Percentiles rank a stretch among this genome's conserved stretches.
phyloP scores from a whole-genome alignment of 2,888 invertebrate genomes.

The Netelia fuscicornis region DNA sequence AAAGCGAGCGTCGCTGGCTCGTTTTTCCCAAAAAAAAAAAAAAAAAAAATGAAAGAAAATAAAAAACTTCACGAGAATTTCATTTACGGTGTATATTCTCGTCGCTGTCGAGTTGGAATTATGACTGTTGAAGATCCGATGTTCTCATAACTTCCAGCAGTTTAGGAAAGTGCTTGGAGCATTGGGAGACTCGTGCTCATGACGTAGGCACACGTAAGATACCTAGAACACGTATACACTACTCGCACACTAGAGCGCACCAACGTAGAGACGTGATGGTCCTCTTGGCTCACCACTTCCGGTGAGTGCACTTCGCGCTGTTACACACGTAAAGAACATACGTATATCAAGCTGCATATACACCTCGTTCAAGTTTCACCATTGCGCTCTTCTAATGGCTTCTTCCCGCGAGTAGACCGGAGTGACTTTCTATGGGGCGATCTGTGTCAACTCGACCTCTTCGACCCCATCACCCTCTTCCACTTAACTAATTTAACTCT shows the following conservation, averaged over 20 bases:
- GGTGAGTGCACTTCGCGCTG: conserved; percentile 62
- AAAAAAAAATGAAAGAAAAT: background rate
- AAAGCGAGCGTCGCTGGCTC: background rate
- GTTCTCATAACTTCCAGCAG: background rate
- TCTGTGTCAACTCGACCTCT: background rate
- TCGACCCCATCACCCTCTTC: background rate
- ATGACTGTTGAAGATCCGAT: background rate
- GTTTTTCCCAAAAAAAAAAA: background rate
- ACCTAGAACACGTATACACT: background rate
- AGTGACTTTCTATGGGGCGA: background rate
- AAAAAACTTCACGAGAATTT: background rate
- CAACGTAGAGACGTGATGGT: conserved; percentile 36
- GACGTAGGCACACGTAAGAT: background rate
- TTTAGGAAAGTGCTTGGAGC: background rate
- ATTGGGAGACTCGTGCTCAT: background rate
- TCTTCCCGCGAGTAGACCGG: conserved; percentile 45
- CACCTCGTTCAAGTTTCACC: conserved; percentile 43
- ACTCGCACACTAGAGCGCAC: background rate
- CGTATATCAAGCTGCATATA: conserved; percentile 28
- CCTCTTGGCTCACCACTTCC: conserved; percentile 61
- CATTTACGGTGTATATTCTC: background rate
- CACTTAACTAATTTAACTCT: background rate
- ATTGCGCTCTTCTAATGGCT: conserved; percentile 65
- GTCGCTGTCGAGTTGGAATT: background rate
- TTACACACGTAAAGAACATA: conserved; percentile 47